Percentiles rank a stretch among this genome's conserved stretches.
These are phyloP conservation scores for Passerina amoena DNA, from an alignment of 2,113 vertebrate species.

Conservation along the genomic window DNA sequence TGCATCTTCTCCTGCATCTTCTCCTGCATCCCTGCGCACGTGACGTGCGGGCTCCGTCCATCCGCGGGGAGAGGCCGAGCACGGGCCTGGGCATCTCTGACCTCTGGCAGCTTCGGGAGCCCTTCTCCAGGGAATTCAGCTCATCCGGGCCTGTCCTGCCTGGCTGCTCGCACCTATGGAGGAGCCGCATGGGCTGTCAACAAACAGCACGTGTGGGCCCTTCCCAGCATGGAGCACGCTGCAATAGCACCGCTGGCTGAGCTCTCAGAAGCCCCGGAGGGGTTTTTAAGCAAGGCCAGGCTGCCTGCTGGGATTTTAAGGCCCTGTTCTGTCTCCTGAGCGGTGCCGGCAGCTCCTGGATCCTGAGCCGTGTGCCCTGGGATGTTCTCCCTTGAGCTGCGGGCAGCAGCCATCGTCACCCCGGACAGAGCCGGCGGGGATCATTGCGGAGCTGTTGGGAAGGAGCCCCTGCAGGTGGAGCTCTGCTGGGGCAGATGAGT, in stretches of 20 bases:
- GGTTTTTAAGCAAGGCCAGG: neutral
- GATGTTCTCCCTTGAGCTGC: neutral
- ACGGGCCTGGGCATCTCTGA: neutral
- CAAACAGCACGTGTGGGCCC: neutral
- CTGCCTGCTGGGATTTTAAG: neutral
- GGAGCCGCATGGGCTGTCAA: fast-evolving
- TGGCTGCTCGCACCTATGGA: fast-evolving
- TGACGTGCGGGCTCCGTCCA: fast-evolving
- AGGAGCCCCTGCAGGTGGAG: neutral
- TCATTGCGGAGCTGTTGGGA: fast-evolving
- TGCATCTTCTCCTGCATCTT: neutral
- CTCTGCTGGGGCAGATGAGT: neutral
- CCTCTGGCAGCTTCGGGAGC: fast-evolving
- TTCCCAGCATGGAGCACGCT: fast-evolving
- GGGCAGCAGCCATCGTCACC: fast-evolving
- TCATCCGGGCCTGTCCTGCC: fast-evolving
- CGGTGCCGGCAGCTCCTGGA: fast-evolving
- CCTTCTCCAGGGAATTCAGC: fast-evolving
- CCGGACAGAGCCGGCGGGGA: fast-evolving
- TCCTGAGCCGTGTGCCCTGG: neutral
- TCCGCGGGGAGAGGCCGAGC: fast-evolving
- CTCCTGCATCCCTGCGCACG: neutral
- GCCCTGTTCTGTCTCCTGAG: neutral
- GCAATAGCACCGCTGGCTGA: fast-evolving
- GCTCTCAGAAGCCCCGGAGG: neutral